A percentile compares a stretch with the other conserved stretches of the same genome.
phyloP scores from a whole-genome alignment of 2,888 invertebrate species.

The Andrena camellia region DNA sequence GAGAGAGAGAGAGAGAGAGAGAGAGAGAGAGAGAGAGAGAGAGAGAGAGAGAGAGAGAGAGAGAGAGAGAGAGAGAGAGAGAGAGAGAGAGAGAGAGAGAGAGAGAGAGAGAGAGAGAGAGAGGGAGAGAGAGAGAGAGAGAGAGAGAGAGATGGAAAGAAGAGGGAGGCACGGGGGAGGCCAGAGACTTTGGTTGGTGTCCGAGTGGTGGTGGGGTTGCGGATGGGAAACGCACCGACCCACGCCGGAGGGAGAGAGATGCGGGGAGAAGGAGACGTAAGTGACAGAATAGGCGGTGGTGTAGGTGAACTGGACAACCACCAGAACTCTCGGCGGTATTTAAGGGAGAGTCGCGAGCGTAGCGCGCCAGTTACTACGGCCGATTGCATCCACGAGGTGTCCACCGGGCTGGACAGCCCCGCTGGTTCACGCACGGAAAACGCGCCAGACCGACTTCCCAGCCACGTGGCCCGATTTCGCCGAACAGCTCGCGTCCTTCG shows the following conservation, averaged over 20 bases:
- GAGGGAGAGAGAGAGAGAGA: background rate
- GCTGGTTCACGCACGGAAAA: conserved; percentile 15
- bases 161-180: conserved; percentile 54
- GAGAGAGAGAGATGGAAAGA: background rate
- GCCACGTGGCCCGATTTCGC: conserved; percentile 39
- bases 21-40: background rate
- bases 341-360: conserved; percentile 80
- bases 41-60: conserved; percentile 28
- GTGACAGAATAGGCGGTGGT: conserved; percentile 72
- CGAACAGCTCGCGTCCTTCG: background rate
- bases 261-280: conserved; percentile 58
- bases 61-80: conserved; percentile 1
- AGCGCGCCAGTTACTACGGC: conserved; percentile 79
- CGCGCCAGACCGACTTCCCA: conserved; percentile 33
- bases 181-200: conserved; percentile 66
- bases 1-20: conserved; percentile 31
- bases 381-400: conserved; percentile 66
- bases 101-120: conserved; percentile 11
- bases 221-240: conserved; percentile 61
- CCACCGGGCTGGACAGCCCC: background rate
- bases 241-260: conserved; percentile 38
- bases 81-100: conserved; percentile 14
- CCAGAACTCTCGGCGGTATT: conserved; percentile 76
- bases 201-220: conserved; percentile 65
- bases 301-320: conserved; percentile 79